These are phyloP conservation scores for Lasiommata megera DNA, from an alignment of 2,888 invertebrate species.

Conservation along the genomic window DNA sequence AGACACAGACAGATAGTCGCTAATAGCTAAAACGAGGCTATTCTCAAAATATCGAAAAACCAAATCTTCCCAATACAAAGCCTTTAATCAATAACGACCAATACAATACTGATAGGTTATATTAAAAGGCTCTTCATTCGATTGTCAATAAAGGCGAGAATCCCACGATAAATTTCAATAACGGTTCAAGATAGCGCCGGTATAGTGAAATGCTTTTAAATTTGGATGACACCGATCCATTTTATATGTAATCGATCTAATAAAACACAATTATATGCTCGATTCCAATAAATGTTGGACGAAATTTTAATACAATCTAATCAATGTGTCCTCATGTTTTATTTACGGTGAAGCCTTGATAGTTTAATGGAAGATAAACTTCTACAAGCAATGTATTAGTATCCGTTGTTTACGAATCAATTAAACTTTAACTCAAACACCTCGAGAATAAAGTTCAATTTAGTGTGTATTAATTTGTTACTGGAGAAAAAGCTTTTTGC, in stretches of 20 bases:
- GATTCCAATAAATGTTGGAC: constrained; percentile 33
- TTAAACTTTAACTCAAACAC: neutral
- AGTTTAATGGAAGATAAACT: constrained; percentile 28
- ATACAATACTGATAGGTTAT: constrained; percentile 9
- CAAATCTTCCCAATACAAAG: neutral
- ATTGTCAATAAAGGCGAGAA: constrained; percentile 10
- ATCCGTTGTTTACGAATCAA: neutral
- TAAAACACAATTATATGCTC: constrained; percentile 46
- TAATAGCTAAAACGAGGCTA: neutral
- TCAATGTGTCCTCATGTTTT: constrained; percentile 30
- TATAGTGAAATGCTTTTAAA: constrained; percentile 35
- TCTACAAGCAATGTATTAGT: constrained; percentile 5
- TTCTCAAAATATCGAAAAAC: neutral
- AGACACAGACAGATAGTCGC: neutral
- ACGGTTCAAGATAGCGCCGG: constrained; percentile 17
- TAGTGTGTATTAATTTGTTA: neutral
- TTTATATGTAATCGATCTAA: constrained; percentile 38
- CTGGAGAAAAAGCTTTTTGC: neutral
- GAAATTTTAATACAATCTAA: constrained; percentile 34
- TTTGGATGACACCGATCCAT: constrained; percentile 30
- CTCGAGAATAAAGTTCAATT: constrained; percentile 2
- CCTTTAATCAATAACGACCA: constrained; percentile 12
- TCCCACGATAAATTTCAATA: constrained; percentile 22
- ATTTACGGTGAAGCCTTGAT: constrained; percentile 31
- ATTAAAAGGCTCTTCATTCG: constrained; percentile 1